Evolutionary conservation across 1,140 invertebrate genomes (phyloP).

Genomic region (Calephelis virginiensis): DNA sequence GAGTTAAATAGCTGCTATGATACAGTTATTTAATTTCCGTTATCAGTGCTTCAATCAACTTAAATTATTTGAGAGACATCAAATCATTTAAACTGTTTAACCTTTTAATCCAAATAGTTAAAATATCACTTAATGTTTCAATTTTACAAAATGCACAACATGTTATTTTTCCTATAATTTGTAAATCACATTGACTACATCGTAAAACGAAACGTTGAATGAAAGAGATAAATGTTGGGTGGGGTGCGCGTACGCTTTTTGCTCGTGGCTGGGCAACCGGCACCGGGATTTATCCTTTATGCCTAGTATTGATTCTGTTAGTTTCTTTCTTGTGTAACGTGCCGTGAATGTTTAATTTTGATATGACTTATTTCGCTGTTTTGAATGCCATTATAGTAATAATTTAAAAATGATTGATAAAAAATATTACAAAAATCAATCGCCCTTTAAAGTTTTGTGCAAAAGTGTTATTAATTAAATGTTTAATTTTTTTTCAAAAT

Average conservation of each 20-base stretch:
- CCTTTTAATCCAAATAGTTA: too few species aligned
- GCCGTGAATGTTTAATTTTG: conserved; percentile 3
- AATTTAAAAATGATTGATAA: conserved; percentile 15
- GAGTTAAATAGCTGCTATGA: too few species aligned
- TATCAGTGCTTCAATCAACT: too few species aligned
- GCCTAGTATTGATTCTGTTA: conserved; percentile 52
- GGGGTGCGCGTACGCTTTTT: conserved; percentile 66
- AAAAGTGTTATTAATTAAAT: conserved; percentile 48
- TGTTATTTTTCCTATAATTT: background rate
- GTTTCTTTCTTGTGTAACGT: conserved; percentile 38
- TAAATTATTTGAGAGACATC: background rate
- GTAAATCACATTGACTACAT: background rate
- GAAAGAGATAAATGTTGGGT: conserved; percentile 49
- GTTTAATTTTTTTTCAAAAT: conserved; percentile 31
- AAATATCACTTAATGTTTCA: background rate
- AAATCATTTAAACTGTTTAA: too few species aligned
- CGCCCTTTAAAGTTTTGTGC: conserved; percentile 40
- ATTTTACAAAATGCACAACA: background rate
- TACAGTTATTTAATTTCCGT: too few species aligned
- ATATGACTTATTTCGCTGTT: background rate
- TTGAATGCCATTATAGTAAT: background rate
- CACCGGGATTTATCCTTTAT: conserved; percentile 40
- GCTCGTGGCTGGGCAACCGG: conserved; percentile 49
- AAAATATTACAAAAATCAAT: conserved; percentile 15
- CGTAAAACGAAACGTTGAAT: conserved; percentile 30